A percentile compares a stretch with the other conserved stretches of the same genome.
phyloP scores from a whole-genome alignment of 2,797 vertebrate species.

The Benthosema pterotum region DNA sequence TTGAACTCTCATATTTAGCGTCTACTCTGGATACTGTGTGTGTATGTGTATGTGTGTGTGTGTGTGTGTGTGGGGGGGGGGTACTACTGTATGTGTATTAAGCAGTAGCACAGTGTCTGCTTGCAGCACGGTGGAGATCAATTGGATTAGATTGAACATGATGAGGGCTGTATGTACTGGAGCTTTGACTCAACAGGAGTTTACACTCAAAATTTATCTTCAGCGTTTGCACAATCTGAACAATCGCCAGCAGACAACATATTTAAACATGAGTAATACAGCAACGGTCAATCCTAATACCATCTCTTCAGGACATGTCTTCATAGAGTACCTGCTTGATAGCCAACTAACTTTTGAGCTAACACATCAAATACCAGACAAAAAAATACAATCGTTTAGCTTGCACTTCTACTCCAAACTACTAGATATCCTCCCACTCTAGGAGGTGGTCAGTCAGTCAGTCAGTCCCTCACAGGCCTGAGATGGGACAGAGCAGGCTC shows the following conservation, averaged over 20 bases:
- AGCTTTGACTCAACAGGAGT: conserved; percentile 15
- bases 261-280: too few species aligned
- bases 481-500: conserved; percentile 28
- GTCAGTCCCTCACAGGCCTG: conserved; percentile 12
- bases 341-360: too few species aligned
- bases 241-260: too few species aligned
- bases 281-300: too few species aligned
- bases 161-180: conserved; percentile 50
- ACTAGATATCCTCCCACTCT: conserved; percentile 1
- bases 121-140: conserved; percentile 53
- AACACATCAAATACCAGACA: too few species aligned
- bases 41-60: too few species aligned
- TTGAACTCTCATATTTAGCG: too few species aligned
- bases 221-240: background rate
- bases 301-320: too few species aligned
- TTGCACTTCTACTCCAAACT: background rate
- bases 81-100: conserved; percentile 25
- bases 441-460: background rate
- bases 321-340: too few species aligned
- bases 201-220: conserved; percentile 44
- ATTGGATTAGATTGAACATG: conserved; percentile 71
- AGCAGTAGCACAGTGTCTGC: conserved; percentile 32
- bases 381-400: too few species aligned
- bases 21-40: too few species aligned
- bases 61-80: background rate